Base-by-base conservation (phyloP, 53 echinoderm and acorn worm species). In the Echinometra lucunter region DNA sequence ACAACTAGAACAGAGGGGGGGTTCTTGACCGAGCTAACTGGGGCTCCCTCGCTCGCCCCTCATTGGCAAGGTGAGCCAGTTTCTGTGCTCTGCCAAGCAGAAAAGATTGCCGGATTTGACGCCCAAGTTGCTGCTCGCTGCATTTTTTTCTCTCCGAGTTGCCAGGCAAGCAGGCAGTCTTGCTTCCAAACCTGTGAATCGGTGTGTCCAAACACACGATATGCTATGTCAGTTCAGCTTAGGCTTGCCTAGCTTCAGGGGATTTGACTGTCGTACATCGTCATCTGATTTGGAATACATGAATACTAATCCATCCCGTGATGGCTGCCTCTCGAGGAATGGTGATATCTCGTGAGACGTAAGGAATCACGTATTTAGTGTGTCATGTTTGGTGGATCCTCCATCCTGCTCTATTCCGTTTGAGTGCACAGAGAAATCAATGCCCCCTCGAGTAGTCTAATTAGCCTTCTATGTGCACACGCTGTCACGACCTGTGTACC, bases 71-170 rank as follows among this genome's bases (percentile, higher is more conserved):
- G 94, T 94, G 94, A 94, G 94, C 94, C 58, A 83, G 83, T 60
- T 94, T 60, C 85, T 53, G 27, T 58, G 94, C 94, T 94, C 45
- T 13, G 85, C 87, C 83, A 66, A 94, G 94, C 94, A 42, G 94
- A 94, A 85, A 85, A 58, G 94, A 94, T 94, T 60, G 94, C 85
- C 44, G 85, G 63, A 94, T 94, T 94, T 94, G 94, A 42, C 60
- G 94, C 85, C 94, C 94, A 85, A 82, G 44, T 94, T 82, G 94
- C 94, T 83, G 55, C 78, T 49, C 8, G 47, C 85, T 85, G 45
- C 27, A 85, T 47, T 85, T 85, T 81, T 85, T 82, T 85, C 49
- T 25, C 49, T 4, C 49, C 42, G 49, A 85, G n/a, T n/a, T n/a
- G n/a, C n/a, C n/a, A n/a, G n/a, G n/a, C n/a, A 42, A 49, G 49